phyloP scores from a whole-genome alignment of 1,140 invertebrate species.

The Aphaenogaster ashmeadi region DNA sequence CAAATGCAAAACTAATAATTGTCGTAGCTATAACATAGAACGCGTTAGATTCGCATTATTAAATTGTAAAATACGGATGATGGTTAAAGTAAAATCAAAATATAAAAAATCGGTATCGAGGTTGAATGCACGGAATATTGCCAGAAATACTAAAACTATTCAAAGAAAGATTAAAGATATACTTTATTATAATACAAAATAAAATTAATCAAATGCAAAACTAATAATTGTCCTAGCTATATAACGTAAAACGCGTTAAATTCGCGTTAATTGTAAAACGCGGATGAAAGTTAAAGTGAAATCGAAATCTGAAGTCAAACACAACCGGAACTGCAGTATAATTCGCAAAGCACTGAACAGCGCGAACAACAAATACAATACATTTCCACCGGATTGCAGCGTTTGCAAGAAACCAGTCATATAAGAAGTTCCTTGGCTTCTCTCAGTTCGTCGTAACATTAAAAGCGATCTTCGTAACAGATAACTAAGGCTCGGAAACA shows the following conservation, averaged over 20 bases:
- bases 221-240: not conserved
- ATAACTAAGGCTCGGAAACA: conserved; percentile 3
- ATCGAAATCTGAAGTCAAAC: not conserved
- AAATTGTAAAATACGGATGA: not conserved
- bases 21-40: not conserved
- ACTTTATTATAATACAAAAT: too few species aligned
- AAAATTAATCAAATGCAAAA: too few species aligned
- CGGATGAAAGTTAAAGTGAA: not conserved
- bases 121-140: not conserved
- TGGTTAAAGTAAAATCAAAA: not conserved
- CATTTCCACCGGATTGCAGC: not conserved
- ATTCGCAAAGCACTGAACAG: not conserved
- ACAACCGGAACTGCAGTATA: not conserved
- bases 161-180: not conserved
- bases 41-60: not conserved
- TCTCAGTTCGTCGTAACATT: not conserved
- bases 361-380: not conserved
- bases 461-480: conserved; percentile 10
- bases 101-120: not conserved
- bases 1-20: not conserved
- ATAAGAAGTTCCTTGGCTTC: conserved; percentile 1
- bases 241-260: not conserved
- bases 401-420: not conserved
- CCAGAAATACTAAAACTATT: not conserved
- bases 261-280: not conserved